Base-by-base conservation (phyloP, 35 echinoderm and acorn worm genomes). In the Ophiothrix spiculata region DNA sequence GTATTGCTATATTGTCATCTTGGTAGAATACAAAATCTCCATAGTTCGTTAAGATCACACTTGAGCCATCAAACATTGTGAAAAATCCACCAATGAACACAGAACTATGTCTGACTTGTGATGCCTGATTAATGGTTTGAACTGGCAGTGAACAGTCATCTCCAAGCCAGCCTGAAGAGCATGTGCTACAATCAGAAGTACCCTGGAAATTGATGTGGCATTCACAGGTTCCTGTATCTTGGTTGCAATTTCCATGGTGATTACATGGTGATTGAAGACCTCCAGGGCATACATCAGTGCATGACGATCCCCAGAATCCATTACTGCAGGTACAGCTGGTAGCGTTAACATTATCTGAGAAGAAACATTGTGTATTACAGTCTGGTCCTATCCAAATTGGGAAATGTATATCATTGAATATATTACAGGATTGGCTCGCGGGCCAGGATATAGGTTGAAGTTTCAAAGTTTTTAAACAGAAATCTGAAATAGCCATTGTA, bases 31-130 rank as follows among this genome's bases (percentile, higher is more conserved):
- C 45, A 39, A 89, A 92, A 56, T 97, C 94, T 40, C 86, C 90
- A 40, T 49, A 89, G 29, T 86, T 90, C 32, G 80, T 64, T 35
- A 89, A 92, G 35, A 81, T 74, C 32, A 92, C 38, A 83, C 83
- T 83, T 36, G 94, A 88, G 4, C 89, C 89, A 90, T 97, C 94
- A 87, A 97, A 97, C 25, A 81, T 56, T 32, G 90, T 97, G 86
- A 78, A 92, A 56, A 80, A 91, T 19, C 94, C 94, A 75, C 82
- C 92, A 64, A 82, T 82, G 40, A 75, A 90, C 0, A 92, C 64
- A 84, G 86, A 86, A 75, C 94, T 92, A 37, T 75, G 64, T 77
- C 74, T 39, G 1, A 64, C 76, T 32, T 39, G 33, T 25, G 41
- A 32, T 21, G 45, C 54, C 37, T 73, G 79, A 35, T 86, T 35